Evolutionary conservation across 2,888 invertebrate species (phyloP), one percentile per base, ranked within the genome.

Genomic region (Merodon equestris): DNA sequence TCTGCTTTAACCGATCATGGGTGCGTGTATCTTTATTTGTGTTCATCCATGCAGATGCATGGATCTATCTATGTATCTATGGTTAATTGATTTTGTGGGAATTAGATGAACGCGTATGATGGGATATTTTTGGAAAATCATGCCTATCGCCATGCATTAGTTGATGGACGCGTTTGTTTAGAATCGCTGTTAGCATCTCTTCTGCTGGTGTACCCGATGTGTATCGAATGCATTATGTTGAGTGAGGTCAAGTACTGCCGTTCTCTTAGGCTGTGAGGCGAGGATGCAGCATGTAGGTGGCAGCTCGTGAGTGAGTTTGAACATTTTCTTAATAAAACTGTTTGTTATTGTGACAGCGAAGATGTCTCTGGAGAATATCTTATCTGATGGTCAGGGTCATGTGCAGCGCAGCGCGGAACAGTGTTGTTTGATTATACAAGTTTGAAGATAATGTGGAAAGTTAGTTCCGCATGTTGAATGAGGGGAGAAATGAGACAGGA

Each of bases 11-110:
- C 15, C 47, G 14, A 0, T 42, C 51, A 14, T 13, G 44, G 17
- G 27, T 18, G 45, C 51, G 45, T 63, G 36, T 61, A 58, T 58
- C 27, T 27, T 27, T 27, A 27, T 27, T 40, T 40, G 54, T n/a
- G n/a, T 42, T 34, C 17, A 51, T 45, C 53, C 51, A 54, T 50
- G 2, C 40, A 40, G n/a, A 40, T 7, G 34, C 18, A 38, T 34
- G 58, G 42, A 58, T 57, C 53, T 42, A 48, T 19, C 27, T 40
- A 50, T 17, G 14, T 45, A 53, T 40, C 27, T 73, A 68, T 74
- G 64, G 68, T 58, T 73, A 79, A 79, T 74, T 74, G 70, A 79
- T 79, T 79, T 79, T 74, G 68, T 79, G 74, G 79, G 74, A 74
- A 74, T 74, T 64, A 27, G 74, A 60, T 64, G 64, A 19, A 64